Evolutionary conservation across 2,113 vertebrate species (phyloP), one percentile per base, ranked within the genome.

Genomic region (Chaenocephalus aceratus): DNA sequence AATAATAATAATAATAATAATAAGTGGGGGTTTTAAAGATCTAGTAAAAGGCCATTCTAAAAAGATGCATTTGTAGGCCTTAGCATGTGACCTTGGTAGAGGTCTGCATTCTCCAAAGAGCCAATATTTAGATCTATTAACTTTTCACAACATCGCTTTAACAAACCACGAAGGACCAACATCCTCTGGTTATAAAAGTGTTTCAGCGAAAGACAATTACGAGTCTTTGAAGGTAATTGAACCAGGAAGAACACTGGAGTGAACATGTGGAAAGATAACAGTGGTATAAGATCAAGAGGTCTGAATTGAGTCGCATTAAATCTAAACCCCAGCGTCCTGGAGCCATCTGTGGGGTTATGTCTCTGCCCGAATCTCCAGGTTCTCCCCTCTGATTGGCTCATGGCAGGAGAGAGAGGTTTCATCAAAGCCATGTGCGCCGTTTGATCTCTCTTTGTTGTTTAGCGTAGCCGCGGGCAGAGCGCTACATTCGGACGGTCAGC

Each of bases 361-460:
- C 26, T 82, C 54, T 49, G 13, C 65, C 34, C 57, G 34, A 14
- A 60, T 69, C 66, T 72, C 46, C 59, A 46, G 34, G 49, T 70
- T 58, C 61, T 44, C 70, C 6, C 71, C 75, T 76, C 75, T 78
- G 80, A 80, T 91, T 84, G 67, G 41, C 82, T 88, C 60, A 49
- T 5, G 69, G 61, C 69, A 60, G 80, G 67, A 59, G 64, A 23
- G 12, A 67, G 79, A 72, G 51, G 53, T 70, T 81, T 87, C 64
- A 91, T 90, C 80, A 86, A 87, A 91, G 76, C 80, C 86, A 91
- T 83, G 88, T 84, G 88, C 10, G 1, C 36, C 4, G 51, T 79
- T 85, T 87, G 76, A 89, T 84, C 85, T 72, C 65, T 48, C 62
- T 86, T 85, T 90, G 88, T 85, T 86, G 76, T 83, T 41, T 15